Conservation (phyloP, 2,797 vertebrate species). For the Pangasius macronema region DNA sequence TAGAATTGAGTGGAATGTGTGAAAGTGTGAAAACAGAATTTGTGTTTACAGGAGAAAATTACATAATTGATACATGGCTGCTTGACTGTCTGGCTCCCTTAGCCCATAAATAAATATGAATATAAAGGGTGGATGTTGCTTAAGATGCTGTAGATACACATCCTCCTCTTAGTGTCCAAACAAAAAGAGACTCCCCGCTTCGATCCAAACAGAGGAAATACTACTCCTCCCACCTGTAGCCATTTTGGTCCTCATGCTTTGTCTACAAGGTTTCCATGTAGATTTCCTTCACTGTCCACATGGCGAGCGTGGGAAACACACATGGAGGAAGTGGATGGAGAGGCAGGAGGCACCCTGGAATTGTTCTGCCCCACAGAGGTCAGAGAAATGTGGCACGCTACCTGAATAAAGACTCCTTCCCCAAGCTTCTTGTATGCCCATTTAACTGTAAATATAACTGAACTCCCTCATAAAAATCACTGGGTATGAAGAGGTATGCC, state of each 20-base stretch:
- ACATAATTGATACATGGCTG: slow-evolving; percentile 51
- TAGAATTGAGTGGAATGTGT: slow-evolving; percentile 15
- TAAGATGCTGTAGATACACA: slow-evolving; percentile 62
- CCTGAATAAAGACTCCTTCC: slow-evolving; percentile 76
- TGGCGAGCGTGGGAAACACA: slow-evolving; percentile 82
- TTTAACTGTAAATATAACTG: slow-evolving; percentile 37
- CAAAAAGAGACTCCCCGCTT: slow-evolving; percentile 64
- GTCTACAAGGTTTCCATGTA: slow-evolving; percentile 74
- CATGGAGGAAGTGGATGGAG: slow-evolving; percentile 78
- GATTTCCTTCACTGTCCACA: slow-evolving; percentile 80
- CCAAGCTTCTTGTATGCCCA: slow-evolving; percentile 60
- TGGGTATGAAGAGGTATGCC: slow-evolving; percentile 58
- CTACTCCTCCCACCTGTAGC: slow-evolving; percentile 46
- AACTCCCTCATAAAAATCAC: slow-evolving; percentile 66
- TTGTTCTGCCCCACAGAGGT: slow-evolving; percentile 81
- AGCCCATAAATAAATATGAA: slow-evolving; percentile 55
- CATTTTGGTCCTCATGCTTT: slow-evolving; percentile 66
- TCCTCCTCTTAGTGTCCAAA: slow-evolving; percentile 68
- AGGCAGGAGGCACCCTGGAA: slow-evolving; percentile 78
- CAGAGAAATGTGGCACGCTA: slow-evolving; percentile 77
- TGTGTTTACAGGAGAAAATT: slow-evolving; percentile 51
- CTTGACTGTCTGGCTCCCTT: slow-evolving; percentile 59
- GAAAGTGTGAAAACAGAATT: slow-evolving; percentile 53
- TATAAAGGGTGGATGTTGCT: slow-evolving; percentile 68
- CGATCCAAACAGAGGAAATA: slow-evolving; percentile 76